Percentiles rank a stretch among this genome's conserved stretches.
Evolutionary conservation across 2,888 invertebrate species (phyloP).

Genomic region (Salpingus planirostris): DNA sequence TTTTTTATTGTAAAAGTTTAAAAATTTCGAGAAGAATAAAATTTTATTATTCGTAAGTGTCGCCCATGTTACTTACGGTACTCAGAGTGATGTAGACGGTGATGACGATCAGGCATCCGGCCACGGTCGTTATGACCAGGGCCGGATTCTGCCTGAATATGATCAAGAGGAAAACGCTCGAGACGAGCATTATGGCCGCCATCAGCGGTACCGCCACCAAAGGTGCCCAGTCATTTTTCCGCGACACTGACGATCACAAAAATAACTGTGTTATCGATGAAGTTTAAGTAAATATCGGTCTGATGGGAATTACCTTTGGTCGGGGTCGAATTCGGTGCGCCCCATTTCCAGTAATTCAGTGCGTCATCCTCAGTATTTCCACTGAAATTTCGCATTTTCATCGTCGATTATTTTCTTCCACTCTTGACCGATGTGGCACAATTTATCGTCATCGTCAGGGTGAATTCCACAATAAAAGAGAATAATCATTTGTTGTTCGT

Average conservation of each 20-base stretch:
- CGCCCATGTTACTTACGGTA: constrained; percentile 15
- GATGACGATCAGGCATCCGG: constrained; percentile 40
- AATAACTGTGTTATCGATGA: not conserved
- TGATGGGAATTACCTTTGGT: no score
- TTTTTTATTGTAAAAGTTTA: not conserved
- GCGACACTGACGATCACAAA: no score
- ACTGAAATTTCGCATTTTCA: no score
- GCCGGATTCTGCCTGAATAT: constrained; percentile 43
- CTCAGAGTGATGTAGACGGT: constrained; percentile 37
- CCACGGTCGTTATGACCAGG: constrained; percentile 41
- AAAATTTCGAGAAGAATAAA: not conserved
- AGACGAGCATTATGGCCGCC: constrained; percentile 29
- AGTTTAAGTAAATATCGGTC: no score
- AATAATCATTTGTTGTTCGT: no score
- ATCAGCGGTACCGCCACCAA: constrained; percentile 30
- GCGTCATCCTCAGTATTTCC: no score
- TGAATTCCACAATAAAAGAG: no score
- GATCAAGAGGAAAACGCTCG: constrained; percentile 37
- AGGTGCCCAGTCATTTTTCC: constrained; percentile 24
- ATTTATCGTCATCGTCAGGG: no score
- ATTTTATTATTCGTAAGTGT: constrained; percentile 10
- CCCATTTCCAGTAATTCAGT: no score
- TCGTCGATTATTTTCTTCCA: no score
- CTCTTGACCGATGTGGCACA: no score
- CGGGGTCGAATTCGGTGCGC: constrained; percentile 2